Conservation (phyloP, 1,140 invertebrate species). For the Branchinecta lynchi region DNA sequence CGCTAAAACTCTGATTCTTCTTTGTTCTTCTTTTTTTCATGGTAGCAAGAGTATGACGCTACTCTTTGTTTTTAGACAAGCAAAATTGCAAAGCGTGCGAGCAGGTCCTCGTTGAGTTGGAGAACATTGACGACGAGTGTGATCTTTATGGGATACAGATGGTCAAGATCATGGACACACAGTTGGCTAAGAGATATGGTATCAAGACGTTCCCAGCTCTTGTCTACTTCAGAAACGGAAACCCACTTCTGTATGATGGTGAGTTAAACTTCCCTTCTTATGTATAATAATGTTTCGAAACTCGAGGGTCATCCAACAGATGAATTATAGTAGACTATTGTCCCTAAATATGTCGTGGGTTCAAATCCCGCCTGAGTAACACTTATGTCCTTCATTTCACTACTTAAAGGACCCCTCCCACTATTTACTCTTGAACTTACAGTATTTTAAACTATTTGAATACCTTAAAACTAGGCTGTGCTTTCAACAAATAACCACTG, state of each 20-base stretch:
- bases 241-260: slow-evolving; percentile 78
- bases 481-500: no score
- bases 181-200: slow-evolving; percentile 48
- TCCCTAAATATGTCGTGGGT: not conserved
- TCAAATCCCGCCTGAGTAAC: no score
- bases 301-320: not conserved
- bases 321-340: not conserved
- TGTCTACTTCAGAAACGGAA: slow-evolving; percentile 46
- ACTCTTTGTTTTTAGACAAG: slow-evolving; percentile 49
- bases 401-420: no score
- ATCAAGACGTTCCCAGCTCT: slow-evolving; percentile 88
- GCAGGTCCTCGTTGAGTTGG: slow-evolving; percentile 70
- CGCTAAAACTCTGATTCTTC: no score
- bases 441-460: no score
- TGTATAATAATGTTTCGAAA: not conserved
- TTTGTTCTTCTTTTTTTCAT: no score
- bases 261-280: slow-evolving; percentile 20
- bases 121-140: slow-evolving; percentile 81
- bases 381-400: no score
- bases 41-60: no score
- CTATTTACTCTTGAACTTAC: no score
- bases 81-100: slow-evolving; percentile 83
- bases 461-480: no score
- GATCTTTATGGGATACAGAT: slow-evolving; percentile 85
- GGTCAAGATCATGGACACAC: slow-evolving; percentile 83